phyloP scores from a whole-genome alignment of 2,113 vertebrate species.

The Albula glossodonta region DNA sequence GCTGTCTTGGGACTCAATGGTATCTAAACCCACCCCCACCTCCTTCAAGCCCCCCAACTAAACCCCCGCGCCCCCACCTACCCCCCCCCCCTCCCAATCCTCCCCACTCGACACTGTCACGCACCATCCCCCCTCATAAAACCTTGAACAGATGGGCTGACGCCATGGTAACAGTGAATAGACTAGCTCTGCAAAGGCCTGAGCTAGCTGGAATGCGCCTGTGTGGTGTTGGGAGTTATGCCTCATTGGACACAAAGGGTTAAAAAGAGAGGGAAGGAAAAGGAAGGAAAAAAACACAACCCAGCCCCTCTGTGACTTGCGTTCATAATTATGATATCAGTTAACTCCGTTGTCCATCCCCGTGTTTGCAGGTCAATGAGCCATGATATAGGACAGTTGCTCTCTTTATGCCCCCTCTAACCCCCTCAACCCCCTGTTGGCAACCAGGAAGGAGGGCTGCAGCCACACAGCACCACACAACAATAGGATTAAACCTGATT shows the following conservation, averaged over 20 bases:
- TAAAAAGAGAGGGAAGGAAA: not conserved
- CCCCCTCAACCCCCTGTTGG: not conserved
- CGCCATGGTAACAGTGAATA: conserved; percentile 48
- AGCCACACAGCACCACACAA: not conserved
- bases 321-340: conserved; percentile 41
- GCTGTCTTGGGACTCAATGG: conserved; percentile 45
- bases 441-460: not conserved
- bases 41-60: conserved; percentile 18
- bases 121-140: conserved; percentile 20
- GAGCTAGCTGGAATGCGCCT: conserved; percentile 31
- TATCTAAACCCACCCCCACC: conserved; percentile 26
- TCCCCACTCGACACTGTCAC: conserved; percentile 19
- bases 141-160: conserved; percentile 48
- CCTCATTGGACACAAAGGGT: not conserved
- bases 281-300: not conserved
- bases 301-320: not conserved
- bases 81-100: conserved; percentile 27
- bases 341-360: conserved; percentile 10
- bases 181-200: conserved; percentile 31
- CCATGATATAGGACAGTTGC: not conserved
- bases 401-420: no score
- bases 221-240: conserved; percentile 22
- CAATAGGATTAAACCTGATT: not conserved
- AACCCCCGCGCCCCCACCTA: not conserved
- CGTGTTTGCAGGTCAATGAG: conserved; percentile 1